phyloP scores from a whole-genome alignment of 2,888 invertebrate genomes.

The Nipponacmea schrenckii region DNA sequence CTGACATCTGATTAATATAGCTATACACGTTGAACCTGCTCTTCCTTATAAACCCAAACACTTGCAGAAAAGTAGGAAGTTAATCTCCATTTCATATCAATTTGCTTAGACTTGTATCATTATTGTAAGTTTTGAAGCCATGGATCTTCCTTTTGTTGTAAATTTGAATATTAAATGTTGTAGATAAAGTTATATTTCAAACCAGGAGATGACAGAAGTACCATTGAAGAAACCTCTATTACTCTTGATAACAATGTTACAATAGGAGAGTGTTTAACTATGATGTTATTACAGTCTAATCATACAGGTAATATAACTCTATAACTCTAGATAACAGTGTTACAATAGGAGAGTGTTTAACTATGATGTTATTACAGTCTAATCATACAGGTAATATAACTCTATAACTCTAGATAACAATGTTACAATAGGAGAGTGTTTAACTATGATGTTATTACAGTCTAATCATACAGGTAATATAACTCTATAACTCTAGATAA shows the following conservation, averaged over 20 bases:
- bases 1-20: no score
- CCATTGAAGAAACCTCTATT: conserved; percentile 39
- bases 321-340: conserved; percentile 35
- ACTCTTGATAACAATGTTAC: conserved; percentile 46
- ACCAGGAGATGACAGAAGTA: conserved; percentile 37
- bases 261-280: conserved; percentile 48
- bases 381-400: conserved; percentile 43
- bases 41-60: no score
- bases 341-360: conserved; percentile 49
- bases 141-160: no score
- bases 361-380: conserved; percentile 42
- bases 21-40: no score
- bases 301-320: conserved; percentile 40
- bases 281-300: conserved; percentile 44
- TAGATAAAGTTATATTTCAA: conserved; percentile 58
- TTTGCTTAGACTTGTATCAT: no score
- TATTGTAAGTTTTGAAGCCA: no score
- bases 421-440: conserved; percentile 46
- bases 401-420: conserved; percentile 36
- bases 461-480: conserved; percentile 46
- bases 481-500: conserved; percentile 33
- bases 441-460: conserved; percentile 44
- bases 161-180: conserved; percentile 17
- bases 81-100: no score
- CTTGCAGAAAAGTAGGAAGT: no score